Conservation (phyloP, 2,888 invertebrate species). For the Zygogramma bicolorata region DNA sequence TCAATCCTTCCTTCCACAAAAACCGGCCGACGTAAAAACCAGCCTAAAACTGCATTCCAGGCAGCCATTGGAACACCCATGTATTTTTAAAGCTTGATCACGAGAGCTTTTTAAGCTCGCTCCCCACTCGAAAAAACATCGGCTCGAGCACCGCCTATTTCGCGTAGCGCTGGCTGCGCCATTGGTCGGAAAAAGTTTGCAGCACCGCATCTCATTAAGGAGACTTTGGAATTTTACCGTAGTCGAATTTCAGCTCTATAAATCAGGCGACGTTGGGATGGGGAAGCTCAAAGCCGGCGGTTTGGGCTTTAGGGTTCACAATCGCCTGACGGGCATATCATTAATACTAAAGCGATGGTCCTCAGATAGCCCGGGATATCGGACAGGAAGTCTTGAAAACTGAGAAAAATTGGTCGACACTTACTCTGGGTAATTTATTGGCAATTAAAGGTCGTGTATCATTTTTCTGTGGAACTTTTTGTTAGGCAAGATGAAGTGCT, state of each 20-base stretch:
- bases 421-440: constrained; percentile 57
- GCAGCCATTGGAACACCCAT: constrained; percentile 66
- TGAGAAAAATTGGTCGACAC: constrained; percentile 59
- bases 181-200: constrained; percentile 67
- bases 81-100: constrained; percentile 66
- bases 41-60: constrained; percentile 65
- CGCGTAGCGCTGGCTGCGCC: constrained; percentile 52
- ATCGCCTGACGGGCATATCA: constrained; percentile 57
- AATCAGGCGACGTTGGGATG: constrained; percentile 58
- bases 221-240: constrained; percentile 65
- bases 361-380: constrained; percentile 40
- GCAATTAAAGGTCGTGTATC: constrained; percentile 58
- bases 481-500: constrained; percentile 47
- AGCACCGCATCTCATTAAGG: constrained; percentile 67
- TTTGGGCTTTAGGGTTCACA: constrained; percentile 54
- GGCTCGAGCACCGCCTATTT: constrained; percentile 58
- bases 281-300: constrained; percentile 45
- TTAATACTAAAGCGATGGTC: constrained; percentile 61
- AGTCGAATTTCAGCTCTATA: constrained; percentile 65
- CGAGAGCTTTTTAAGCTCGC: constrained; percentile 61
- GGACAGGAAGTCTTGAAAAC: constrained; percentile 60
- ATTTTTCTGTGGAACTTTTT: constrained; percentile 44
- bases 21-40: constrained; percentile 57
- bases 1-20: constrained; percentile 64
- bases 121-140: constrained; percentile 63